Evolutionary conservation across 2,113 vertebrate genomes (phyloP), one percentile per base, ranked within the genome.

Genomic region (Tinamus guttatus): DNA sequence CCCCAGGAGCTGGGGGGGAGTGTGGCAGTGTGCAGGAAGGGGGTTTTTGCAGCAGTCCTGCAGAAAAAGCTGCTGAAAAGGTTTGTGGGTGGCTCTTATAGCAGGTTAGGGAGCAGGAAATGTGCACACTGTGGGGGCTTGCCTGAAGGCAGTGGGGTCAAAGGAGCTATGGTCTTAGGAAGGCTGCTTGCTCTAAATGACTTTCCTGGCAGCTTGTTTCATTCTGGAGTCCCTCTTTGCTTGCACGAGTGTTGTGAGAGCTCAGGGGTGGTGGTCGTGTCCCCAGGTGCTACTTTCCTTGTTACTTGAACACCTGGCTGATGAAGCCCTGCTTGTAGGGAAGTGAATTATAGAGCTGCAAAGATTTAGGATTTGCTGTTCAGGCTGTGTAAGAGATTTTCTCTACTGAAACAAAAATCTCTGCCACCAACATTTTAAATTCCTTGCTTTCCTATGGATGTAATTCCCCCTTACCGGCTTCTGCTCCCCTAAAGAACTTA

Each of bases 1-100:
- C n/a, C 52, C 49, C 3, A 17, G 4, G 4, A 1, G 45, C 4
- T 30, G 40, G 22, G 11, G 28, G 28, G 0, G 2, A 1, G 21
- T 24, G 3, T 49, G 34, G 22, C 17, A 3, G 0, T 11, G 43
- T 13, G 28, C 28, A 27, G 25, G n/a, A n/a, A 60, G 13, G 12
- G 9, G 3, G 7, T 3, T 8, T 9, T 8, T 17, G 0, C 3
- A 30, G 75, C 7, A 51, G n/a, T 7, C 1, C 19, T 20, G 40
- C 6, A 5, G 34, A 56, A 56, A 12, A 41, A 47, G 4, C 17
- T 56, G 27, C n/a, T 71, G 43, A 1, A 13, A 20, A 11, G 8
- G 11, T 25, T 10, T 21, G 13, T 1, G 4, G 24, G 60, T n/a
- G 32, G 41, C 12, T 68, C 5, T 4, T 8, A 32, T 2, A 24